Evolutionary conservation across 1,140 invertebrate species (phyloP), one percentile per base, ranked within the genome.

Genomic region (Chionoecetes opilio): DNA sequence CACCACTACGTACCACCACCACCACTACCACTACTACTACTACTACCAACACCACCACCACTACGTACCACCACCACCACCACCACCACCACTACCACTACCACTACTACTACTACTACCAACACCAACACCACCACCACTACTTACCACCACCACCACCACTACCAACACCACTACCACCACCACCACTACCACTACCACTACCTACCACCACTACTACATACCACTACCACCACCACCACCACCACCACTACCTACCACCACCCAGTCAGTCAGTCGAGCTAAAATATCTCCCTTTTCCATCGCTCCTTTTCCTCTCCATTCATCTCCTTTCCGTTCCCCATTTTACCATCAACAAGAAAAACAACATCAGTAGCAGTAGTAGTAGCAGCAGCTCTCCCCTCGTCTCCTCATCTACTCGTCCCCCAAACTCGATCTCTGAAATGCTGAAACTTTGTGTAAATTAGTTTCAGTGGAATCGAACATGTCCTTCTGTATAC

Each of bases 51-150:
- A 17, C 17, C 37, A 21, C 14, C n/a, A n/a, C n/a, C n/a, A n/a
- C n/a, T n/a, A n/a, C n/a, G n/a, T n/a, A n/a, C n/a, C 32, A n/a
- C 35, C 31, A 37, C 21, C 32, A 86, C 26, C 26, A 9, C 26
- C 29, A 21, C n/a, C 2, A 17, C 85, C n/a, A 75, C 63, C 63
- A 75, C 63, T n/a, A 75, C 63, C 63, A 75, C 63, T n/a, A 75
- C 63, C n/a, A 75, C 63, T n/a, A 75, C 63, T n/a, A 75, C 63
- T n/a, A 75, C 63, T n/a, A 75, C 63, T n/a, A n/a, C n/a, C n/a
- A n/a, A n/a, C n/a, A n/a, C n/a, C n/a, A n/a, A n/a, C n/a, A n/a
- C 85, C 21, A 75, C n/a, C 82, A 84, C 82, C 82, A 86, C 29
- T 3, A 32, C 84, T 86, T 86, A 86, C 26, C 26, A 9, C 26